phyloP scores from a whole-genome alignment of 2,888 invertebrate species.

The Cremastinae sp. region DNA sequence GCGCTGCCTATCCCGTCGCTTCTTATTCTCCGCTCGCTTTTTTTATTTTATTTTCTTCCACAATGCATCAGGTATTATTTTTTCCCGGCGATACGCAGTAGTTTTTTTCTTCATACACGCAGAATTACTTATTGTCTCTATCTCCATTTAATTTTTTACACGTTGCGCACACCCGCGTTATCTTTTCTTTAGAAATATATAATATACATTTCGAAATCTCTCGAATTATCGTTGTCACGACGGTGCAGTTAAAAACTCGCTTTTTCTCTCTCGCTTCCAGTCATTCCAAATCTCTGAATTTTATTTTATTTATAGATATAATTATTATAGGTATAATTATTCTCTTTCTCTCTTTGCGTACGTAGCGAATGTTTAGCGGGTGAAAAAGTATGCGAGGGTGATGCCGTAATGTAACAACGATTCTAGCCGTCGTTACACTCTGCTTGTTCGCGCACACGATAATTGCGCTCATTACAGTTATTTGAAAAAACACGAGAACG shows the following conservation, averaged over 20 bases:
- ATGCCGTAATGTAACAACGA: slow-evolving; percentile 76
- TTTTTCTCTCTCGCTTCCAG: too few relatives aligned
- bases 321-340: too few relatives aligned
- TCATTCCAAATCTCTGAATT: not conserved
- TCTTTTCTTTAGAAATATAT: too few relatives aligned
- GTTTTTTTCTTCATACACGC: not conserved
- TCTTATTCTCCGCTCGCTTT: slow-evolving; percentile 50
- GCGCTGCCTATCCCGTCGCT: slow-evolving; percentile 75
- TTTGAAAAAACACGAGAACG: slow-evolving; percentile 71
- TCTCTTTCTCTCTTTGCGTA: not conserved
- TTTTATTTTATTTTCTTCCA: slow-evolving; percentile 14
- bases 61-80: too few relatives aligned
- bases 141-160: too few relatives aligned
- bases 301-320: too few relatives aligned
- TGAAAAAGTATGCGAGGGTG: not conserved
- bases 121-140: too few relatives aligned
- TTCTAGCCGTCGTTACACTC: slow-evolving; percentile 78
- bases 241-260: too few relatives aligned
- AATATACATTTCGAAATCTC: too few relatives aligned
- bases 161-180: too few relatives aligned
- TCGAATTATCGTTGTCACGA: too few relatives aligned
- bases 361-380: slow-evolving; percentile 14
- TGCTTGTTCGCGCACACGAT: slow-evolving; percentile 78
- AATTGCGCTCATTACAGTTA: slow-evolving; percentile 79
- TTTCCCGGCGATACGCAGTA: not conserved